phyloP scores from a whole-genome alignment of 2,113 vertebrate species.

The Prunella fulvescens region DNA sequence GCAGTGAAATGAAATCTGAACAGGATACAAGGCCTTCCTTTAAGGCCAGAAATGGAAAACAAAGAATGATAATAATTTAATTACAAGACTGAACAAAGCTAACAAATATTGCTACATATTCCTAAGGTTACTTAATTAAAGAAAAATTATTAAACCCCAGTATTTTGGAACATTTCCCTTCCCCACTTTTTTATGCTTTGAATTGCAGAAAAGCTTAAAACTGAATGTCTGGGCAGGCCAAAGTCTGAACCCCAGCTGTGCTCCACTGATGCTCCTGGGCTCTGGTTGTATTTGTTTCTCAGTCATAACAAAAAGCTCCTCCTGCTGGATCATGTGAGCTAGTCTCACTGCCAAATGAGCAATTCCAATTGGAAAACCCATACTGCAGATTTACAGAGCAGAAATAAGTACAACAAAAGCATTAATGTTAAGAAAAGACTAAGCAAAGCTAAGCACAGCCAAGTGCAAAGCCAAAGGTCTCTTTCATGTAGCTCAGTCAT shows the following conservation, averaged over 20 bases:
- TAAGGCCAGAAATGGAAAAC: not conserved
- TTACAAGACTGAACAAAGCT: not conserved
- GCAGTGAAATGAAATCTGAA: not conserved
- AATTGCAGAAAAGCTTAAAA: not conserved
- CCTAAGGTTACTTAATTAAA: not conserved
- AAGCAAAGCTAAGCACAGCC: not conserved
- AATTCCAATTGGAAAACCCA: rapidly evolving
- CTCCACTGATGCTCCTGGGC: not conserved
- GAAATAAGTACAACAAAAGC: not conserved
- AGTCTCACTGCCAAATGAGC: not conserved
- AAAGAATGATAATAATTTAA: not conserved
- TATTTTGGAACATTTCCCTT: not conserved
- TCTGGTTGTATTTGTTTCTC: not conserved
- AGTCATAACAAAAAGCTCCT: not conserved
- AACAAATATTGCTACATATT: not conserved
- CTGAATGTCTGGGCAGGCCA: not conserved
- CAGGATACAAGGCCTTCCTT: not conserved
- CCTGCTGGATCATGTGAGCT: not conserved
- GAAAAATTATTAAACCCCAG: not conserved
- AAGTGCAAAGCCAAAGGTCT: not conserved
- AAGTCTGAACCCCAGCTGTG: not conserved
- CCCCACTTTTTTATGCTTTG: not conserved
- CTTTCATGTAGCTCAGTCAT: not conserved
- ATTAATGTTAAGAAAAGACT: not conserved
- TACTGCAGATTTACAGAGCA: not conserved